phyloP scores from a whole-genome alignment of 2,888 invertebrate genomes.

The Agrilus cyanescens region DNA sequence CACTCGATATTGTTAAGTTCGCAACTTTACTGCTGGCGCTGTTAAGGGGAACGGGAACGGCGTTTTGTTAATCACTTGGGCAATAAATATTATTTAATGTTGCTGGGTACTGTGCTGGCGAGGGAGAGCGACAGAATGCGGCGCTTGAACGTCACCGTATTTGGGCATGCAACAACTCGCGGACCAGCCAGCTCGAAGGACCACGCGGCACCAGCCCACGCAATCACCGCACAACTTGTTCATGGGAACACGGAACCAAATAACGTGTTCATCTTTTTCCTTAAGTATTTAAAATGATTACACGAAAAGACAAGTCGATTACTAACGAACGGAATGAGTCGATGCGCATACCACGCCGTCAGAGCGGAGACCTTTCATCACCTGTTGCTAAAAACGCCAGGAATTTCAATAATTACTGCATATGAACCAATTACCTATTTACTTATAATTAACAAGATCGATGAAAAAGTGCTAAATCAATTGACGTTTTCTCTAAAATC shows the following conservation, averaged over 20 bases:
- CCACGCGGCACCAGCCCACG: constrained; percentile 19
- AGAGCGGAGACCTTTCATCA: too few species aligned
- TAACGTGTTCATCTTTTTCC: constrained; percentile 16
- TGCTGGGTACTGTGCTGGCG: constrained; percentile 27
- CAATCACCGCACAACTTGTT: constrained; percentile 11
- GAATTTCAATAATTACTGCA: too few species aligned
- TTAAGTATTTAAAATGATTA: too few species aligned
- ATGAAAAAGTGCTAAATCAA: too few species aligned
- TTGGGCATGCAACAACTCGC: constrained; percentile 17
- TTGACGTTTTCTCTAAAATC: too few species aligned
- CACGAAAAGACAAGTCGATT: too few species aligned
- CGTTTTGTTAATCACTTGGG: constrained; percentile 27
- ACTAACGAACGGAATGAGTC: too few species aligned
- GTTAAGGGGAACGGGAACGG: constrained; percentile 19
- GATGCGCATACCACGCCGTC: too few species aligned
- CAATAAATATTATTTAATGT: constrained; percentile 31
- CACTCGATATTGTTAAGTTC: constrained; percentile 12
- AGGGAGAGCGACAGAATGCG: constrained; percentile 12
- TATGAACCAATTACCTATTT: too few species aligned
- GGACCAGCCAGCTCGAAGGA: constrained; percentile 4
- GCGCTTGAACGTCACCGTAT: constrained; percentile 26
- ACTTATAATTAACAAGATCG: too few species aligned
- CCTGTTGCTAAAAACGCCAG: too few species aligned
- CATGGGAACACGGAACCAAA: constrained; percentile 20
- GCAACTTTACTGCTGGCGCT: constrained; percentile 14